phyloP scores from a whole-genome alignment of 2,797 vertebrate species.

The Rhynchonycteris naso region DNA sequence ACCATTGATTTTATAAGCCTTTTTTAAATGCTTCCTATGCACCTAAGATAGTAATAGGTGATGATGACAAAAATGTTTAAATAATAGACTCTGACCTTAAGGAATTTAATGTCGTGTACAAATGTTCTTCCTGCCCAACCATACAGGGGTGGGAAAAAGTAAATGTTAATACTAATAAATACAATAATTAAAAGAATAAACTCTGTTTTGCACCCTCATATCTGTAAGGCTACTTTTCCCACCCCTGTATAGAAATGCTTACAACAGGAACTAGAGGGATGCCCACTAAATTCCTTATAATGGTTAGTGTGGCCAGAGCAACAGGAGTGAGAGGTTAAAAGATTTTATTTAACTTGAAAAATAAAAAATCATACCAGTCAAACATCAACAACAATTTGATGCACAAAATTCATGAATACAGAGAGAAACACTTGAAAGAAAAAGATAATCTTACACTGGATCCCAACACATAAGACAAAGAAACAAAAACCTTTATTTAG shows the following conservation, averaged over 20 bases:
- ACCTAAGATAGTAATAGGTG: no score
- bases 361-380: not conserved
- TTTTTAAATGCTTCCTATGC: no score
- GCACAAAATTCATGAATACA: not conserved
- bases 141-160: no score
- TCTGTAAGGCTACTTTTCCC: no score
- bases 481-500: not conserved
- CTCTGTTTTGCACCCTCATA: no score
- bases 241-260: not conserved
- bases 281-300: not conserved
- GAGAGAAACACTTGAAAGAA: not conserved
- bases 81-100: no score
- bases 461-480: not conserved
- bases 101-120: no score
- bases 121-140: no score
- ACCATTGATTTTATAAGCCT: no score
- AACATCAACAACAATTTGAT: not conserved
- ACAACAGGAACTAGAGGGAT: not conserved
- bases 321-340: not conserved
- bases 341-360: not conserved
- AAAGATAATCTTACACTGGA: not conserved
- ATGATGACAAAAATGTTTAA: no score
- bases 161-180: no score
- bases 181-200: no score
- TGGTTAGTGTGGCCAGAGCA: not conserved